A percentile compares a stretch with the other conserved stretches of the same genome.
phyloP scores from a whole-genome alignment of 2,888 invertebrate genomes.

The Heliconius ismenius region DNA sequence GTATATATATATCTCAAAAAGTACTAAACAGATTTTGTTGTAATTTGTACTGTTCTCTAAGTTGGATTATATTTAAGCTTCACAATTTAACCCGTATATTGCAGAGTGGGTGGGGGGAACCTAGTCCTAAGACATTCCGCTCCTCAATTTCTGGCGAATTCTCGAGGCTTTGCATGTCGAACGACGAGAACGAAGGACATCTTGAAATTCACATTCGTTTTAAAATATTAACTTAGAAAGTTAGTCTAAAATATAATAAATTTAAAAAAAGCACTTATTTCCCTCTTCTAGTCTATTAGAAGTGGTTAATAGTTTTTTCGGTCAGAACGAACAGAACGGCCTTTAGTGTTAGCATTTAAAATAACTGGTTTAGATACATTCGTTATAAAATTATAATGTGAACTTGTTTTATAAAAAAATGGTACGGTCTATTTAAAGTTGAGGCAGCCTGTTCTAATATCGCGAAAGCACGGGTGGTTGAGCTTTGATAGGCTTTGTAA shows the following conservation, averaged over 20 bases:
- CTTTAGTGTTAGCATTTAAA: slow-evolving; percentile 46
- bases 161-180: too few species aligned
- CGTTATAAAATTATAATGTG: slow-evolving; percentile 39
- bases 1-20: too few species aligned
- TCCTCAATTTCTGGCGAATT: too few species aligned
- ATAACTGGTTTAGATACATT: slow-evolving; percentile 45
- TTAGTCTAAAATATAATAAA: background rate
- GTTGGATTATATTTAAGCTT: background rate
- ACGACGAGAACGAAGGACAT: background rate
- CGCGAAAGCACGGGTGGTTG: slow-evolving; percentile 16
- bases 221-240: background rate
- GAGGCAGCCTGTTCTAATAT: background rate
- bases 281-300: background rate
- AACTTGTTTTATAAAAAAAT: slow-evolving; percentile 34
- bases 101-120: background rate
- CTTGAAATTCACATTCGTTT: background rate
- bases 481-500: background rate
- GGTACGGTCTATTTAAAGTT: slow-evolving; percentile 27
- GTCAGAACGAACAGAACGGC: slow-evolving; percentile 44
- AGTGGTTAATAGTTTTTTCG: slow-evolving; percentile 36
- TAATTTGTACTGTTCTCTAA: too few species aligned
- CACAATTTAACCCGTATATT: background rate
- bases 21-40: too few species aligned
- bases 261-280: background rate
- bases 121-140: background rate